Evolutionary conservation across 2,888 invertebrate genomes (phyloP).

Genomic region (Conus canariensis): DNA sequence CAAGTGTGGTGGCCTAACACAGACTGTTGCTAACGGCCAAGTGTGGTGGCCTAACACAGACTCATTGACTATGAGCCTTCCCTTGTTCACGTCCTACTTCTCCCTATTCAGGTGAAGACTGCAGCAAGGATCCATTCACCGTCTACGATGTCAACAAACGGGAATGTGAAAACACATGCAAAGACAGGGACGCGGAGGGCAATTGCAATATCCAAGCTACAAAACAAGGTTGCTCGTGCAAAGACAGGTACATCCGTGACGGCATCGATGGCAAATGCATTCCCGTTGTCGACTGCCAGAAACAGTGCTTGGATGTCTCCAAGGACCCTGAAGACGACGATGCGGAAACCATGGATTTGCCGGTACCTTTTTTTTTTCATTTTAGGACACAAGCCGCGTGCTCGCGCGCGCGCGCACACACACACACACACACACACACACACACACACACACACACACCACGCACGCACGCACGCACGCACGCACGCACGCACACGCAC

Average conservation of each 20-base stretch:
- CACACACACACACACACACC: too few relatives aligned
- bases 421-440: too few relatives aligned
- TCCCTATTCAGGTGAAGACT: background rate
- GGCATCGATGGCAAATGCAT: background rate
- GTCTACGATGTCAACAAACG: background rate
- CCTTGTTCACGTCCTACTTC: too few relatives aligned
- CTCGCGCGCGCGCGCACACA: too few relatives aligned
- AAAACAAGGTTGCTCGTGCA: constrained; percentile 20
- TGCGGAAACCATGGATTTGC: background rate
- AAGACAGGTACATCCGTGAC: constrained; percentile 1
- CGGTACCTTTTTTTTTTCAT: background rate
- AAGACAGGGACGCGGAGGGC: background rate
- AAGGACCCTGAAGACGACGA: background rate
- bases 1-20: too few relatives aligned
- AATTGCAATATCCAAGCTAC: background rate
- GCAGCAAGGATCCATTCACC: constrained; percentile 3
- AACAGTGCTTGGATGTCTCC: background rate
- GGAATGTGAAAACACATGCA: constrained; percentile 15
- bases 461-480: too few relatives aligned
- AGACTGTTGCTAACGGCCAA: too few relatives aligned
- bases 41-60: too few relatives aligned
- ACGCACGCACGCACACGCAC: too few relatives aligned
- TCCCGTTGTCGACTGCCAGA: background rate
- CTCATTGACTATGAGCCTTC: too few relatives aligned
- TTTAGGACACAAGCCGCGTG: too few relatives aligned